Base-by-base conservation (phyloP, 1,140 invertebrate species). In the Trichonephila clavata region DNA sequence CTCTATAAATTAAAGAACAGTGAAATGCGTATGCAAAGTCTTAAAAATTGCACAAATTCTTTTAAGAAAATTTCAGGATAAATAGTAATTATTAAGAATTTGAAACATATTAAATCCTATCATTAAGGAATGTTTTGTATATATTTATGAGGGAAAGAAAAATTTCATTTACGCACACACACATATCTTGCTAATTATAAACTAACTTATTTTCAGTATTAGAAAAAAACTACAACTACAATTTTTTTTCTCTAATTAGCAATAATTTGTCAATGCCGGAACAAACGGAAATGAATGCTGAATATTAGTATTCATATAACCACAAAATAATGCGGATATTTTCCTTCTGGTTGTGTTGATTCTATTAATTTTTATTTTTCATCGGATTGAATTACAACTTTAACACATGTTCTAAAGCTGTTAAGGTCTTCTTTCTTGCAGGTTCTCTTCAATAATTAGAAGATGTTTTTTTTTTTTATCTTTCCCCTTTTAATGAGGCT, bases 331-430 rank as follows among this genome's bases (percentile, higher is more conserved):
- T 32, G 32, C 32, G 10, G 10, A 32, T 18, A 77, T 18, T 27
- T 32, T 77, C 27, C 7, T 77, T 39, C 32, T 14, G 16, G 7
- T 16, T 13, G 13, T 39, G 13, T 39, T 27, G 71, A 77, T 77
- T 77, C 16, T 77, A 77, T 77, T 77, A 77, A 77, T 77, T 77
- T 18, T 77, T 39, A 16, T 32, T 77, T 77, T 77, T 77, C 27
- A 32, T 18, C 24, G 71, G 32, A 32, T 77, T 77, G 27, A 77
- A 77, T 77, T 77, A 77, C 71, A 16, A 32, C 21, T 63, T 18
- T 63, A 63, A 63, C 16, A 18, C 61, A 63, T 20, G 71, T 77
- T 77, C 32, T 32, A 18, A 77, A 13, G 71, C 27, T 32, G 18
- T 77, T 32, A 77, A 77, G 32, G 1, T 16, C 71, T 77, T 77